These are phyloP conservation scores for Drosophila orosa DNA, from an alignment of 1,140 invertebrate species.

Conservation along the genomic window DNA sequence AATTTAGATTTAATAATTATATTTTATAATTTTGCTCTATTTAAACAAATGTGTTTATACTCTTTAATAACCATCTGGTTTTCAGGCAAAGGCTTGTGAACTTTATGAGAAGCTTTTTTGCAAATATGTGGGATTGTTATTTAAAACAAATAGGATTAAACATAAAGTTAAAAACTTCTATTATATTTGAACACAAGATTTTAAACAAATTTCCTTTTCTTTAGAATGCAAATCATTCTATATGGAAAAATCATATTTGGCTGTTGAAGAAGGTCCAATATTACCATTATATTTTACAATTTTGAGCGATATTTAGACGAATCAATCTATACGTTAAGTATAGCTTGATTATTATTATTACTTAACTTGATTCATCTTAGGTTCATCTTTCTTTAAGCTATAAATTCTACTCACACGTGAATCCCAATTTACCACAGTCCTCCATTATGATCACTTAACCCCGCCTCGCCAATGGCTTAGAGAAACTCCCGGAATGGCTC, in stretches of 20 bases:
- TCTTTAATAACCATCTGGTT: background rate
- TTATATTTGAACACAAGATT: background rate
- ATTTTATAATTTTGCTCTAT: background rate
- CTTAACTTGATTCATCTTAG: background rate
- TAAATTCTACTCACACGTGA: conserved; percentile 6
- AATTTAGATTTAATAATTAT: conserved; percentile 2
- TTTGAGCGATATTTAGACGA: background rate
- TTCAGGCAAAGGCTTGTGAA: background rate
- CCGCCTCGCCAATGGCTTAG: conserved; percentile 41
- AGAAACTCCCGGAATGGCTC: conserved; percentile 80
- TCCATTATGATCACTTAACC: conserved; percentile 25
- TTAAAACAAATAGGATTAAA: background rate
- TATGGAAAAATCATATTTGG: background rate
- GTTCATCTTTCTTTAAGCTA: background rate
- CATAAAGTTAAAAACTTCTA: background rate
- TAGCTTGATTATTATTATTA: background rate
- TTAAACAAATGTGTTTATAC: background rate
- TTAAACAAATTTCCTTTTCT: background rate
- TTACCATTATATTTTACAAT: background rate
- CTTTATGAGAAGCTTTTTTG: too few relatives aligned
- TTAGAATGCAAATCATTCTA: background rate
- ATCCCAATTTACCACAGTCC: conserved; percentile 1
- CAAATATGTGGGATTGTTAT: too few relatives aligned
- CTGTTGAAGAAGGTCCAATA: background rate
- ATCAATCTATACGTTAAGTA: background rate